These are phyloP conservation scores for Hypomecis punctinalis DNA, from an alignment of 2,888 invertebrate species.

Conservation along the genomic window DNA sequence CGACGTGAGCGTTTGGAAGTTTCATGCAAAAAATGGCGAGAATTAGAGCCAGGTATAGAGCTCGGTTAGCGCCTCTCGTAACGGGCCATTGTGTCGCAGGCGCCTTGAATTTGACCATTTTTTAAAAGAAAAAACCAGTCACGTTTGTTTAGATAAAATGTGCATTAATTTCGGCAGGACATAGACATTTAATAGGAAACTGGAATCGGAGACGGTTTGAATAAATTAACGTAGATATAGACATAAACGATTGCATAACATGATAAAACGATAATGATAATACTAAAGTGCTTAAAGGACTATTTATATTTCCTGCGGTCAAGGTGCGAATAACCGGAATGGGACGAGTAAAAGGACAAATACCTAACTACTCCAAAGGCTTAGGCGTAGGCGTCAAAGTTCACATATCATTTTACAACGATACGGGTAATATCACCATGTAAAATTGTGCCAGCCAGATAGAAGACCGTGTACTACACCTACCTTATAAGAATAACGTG, in stretches of 20 bases:
- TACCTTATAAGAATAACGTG: constrained; percentile 75
- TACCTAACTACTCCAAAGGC: constrained; percentile 12
- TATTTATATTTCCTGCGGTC: constrained; percentile 27
- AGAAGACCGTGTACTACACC: constrained; percentile 74
- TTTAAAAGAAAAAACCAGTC: constrained; percentile 58
- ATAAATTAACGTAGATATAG: constrained; percentile 26
- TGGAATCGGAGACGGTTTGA: constrained; percentile 7
- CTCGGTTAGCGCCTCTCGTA: constrained; percentile 69
- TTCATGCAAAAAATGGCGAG: constrained; percentile 65
- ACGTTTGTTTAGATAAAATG: constrained; percentile 49
- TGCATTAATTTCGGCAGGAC: constrained; percentile 29
- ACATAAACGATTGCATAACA: constrained; percentile 13
- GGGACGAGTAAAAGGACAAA: constrained; percentile 18
- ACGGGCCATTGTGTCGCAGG: constrained; percentile 70
- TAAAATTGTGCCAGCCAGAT: constrained; percentile 53
- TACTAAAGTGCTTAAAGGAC: constrained; percentile 12
- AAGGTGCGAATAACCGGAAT: constrained; percentile 23
- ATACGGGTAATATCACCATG: constrained; percentile 40
- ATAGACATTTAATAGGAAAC: constrained; percentile 40
- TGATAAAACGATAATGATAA: constrained; percentile 16
- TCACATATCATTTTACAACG: constrained; percentile 31
- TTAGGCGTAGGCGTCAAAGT: constrained; percentile 21
- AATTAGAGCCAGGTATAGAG: constrained; percentile 69
- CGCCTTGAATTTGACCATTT: constrained; percentile 69
- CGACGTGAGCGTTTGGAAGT: constrained; percentile 55